Evolutionary conservation across 2,888 invertebrate genomes (phyloP), one percentile per base, ranked within the genome.

Genomic region (Melanotus villosus): DNA sequence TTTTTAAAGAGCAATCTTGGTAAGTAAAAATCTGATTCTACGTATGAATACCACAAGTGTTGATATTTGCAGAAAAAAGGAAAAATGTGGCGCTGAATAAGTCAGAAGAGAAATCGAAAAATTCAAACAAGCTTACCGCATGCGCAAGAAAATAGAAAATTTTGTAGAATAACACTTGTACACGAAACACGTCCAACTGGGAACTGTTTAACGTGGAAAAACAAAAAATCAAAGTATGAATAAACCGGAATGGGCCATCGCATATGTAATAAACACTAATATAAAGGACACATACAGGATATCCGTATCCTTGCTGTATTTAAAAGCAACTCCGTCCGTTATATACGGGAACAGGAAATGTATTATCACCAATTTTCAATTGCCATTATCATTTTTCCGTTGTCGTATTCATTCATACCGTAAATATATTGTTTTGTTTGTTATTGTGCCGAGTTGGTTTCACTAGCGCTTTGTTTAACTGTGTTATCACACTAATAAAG

Each of bases 281-380:
- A 68, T 73, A 76, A 75, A 76, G 76, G 75, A 76, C 78, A 75
- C 77, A 77, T 74, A 80, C 83, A 83, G 83, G 83, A 83, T 83
- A 83, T 83, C 83, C 83, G 82, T 83, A 83, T 82, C 83, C 83
- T 82, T 82, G 81, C 80, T 79, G 76, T 77, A 70, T 72, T 79
- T 80, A 81, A 80, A 78, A 78, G 77, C 70, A 72, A 71, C 56
- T 69, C 58, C 69, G 69, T 73, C 71, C 65, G 71, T 67, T 67
- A 65, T 64, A 57, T 60, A 72, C 81, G 82, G 83, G 83, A 83
- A 83, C 80, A 82, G 83, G 83, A 83, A 82, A 81, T 78, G 80
- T 80, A 82, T 83, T 83, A 83, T 83, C 83, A 80, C 77, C 81
- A 81, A 83, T 83, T 83, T 83, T 81, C 83, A 83, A 83, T 83